phyloP scores from a whole-genome alignment of 2,797 vertebrate genomes.

The Poeciliopsis presidionis region DNA sequence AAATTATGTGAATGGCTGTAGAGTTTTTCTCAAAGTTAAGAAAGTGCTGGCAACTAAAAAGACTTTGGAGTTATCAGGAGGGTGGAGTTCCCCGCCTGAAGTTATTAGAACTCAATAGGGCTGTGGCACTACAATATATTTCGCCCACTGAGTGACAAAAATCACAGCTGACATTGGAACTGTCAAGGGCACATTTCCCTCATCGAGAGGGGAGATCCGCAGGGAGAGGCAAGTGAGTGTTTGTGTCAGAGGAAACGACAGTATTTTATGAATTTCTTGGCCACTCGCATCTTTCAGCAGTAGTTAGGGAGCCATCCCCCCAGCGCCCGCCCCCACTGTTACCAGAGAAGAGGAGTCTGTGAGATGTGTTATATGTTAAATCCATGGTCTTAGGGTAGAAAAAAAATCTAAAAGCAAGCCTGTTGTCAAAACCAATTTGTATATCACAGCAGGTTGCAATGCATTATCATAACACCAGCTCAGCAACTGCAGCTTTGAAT shows the following conservation, averaged over 20 bases:
- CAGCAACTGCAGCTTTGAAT: constrained; percentile 70
- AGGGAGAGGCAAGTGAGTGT: constrained; percentile 63
- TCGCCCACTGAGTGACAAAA: constrained; percentile 75
- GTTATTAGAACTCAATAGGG: constrained; percentile 62
- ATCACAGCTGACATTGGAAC: constrained; percentile 75
- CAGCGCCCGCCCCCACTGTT: not conserved
- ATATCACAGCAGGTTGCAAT: constrained; percentile 65
- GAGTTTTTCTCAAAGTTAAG: not conserved
- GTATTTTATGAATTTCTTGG: constrained; percentile 74
- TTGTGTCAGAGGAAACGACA: constrained; percentile 68
- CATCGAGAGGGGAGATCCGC: constrained; percentile 64
- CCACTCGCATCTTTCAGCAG: constrained; percentile 68
- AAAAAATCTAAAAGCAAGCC: constrained; percentile 59
- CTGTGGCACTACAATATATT: constrained; percentile 50
- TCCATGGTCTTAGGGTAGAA: constrained; percentile 60
- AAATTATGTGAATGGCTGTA: constrained; percentile 13
- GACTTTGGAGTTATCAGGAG: constrained; percentile 40
- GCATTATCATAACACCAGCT: constrained; percentile 77
- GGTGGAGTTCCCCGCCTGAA: constrained; percentile 29
- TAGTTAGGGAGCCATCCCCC: constrained; percentile 46
- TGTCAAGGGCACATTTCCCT: constrained; percentile 77
- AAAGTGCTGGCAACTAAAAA: constrained; percentile 28
- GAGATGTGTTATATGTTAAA: constrained; percentile 69
- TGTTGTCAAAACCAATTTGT: constrained; percentile 78
- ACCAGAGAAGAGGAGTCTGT: constrained; percentile 34